Evolutionary conservation across 2,888 invertebrate genomes (phyloP).

Genomic region (Drosophila paracracens): DNA sequence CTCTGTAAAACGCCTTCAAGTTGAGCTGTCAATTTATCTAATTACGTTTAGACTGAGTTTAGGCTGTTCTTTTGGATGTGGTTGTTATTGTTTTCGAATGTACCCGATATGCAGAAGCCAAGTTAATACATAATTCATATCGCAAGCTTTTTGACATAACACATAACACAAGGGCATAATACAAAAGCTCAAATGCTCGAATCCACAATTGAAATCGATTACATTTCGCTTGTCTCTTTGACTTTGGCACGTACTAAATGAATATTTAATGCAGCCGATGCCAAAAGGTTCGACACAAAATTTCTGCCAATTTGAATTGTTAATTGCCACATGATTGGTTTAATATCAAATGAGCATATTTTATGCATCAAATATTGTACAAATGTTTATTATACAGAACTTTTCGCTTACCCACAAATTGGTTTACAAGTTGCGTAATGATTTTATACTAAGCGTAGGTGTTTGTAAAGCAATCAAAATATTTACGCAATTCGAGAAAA

Average conservation of each 20-base stretch:
- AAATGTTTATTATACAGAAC: background rate
- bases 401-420: background rate
- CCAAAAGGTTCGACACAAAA: conserved; percentile 36
- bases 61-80: background rate
- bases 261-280: conserved; percentile 55
- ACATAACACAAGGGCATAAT: background rate
- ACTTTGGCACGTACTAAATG: conserved; percentile 61
- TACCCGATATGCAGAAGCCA: conserved; percentile 23
- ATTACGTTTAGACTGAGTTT: conserved; percentile 4
- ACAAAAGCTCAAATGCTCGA: conserved; percentile 17
- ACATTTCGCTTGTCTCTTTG: conserved; percentile 30
- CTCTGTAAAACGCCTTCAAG: background rate
- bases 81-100: background rate
- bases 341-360: conserved; percentile 53
- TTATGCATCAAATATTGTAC: conserved; percentile 13
- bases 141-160: conserved; percentile 32
- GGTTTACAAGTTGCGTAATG: background rate
- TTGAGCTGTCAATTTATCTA: conserved; percentile 12
- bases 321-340: conserved; percentile 36
- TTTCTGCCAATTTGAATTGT: conserved; percentile 54
- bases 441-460: background rate
- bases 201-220: conserved; percentile 42
- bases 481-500: background rate
- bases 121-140: conserved; percentile 57
- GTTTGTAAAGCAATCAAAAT: background rate